Conservation (phyloP, 2,113 vertebrate genomes). For the Boleophthalmus pectinirostris region DNA sequence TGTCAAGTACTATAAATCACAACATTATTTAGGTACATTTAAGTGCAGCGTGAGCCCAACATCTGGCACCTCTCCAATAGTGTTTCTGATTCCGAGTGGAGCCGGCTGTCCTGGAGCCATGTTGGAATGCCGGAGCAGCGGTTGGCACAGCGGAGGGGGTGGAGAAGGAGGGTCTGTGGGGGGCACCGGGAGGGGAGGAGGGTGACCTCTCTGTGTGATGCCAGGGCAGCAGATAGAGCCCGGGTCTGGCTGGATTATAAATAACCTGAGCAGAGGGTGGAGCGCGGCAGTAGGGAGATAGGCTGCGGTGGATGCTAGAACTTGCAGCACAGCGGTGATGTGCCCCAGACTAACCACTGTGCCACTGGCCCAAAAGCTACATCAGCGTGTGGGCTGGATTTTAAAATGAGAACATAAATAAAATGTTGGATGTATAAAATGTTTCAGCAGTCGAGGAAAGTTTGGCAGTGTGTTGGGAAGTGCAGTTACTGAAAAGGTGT, state of each 20-base stretch:
- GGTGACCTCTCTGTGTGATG: slow-evolving; percentile 77
- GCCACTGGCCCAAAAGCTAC: slow-evolving; percentile 21
- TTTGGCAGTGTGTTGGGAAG: no score
- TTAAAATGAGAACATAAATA: neutral
- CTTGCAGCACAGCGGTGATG: slow-evolving; percentile 58
- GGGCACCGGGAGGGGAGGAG: slow-evolving; percentile 32
- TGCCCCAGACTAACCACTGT: slow-evolving; percentile 68
- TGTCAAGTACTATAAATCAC: no score
- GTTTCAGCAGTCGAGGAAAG: no score
- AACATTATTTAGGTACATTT: neutral
- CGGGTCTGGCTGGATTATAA: slow-evolving; percentile 79
- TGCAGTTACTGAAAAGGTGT: no score
- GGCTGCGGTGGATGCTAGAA: slow-evolving; percentile 72
- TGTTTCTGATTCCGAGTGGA: slow-evolving; percentile 70
- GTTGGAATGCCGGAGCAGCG: slow-evolving; percentile 74
- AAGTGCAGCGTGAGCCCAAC: neutral
- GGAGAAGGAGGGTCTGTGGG: neutral
- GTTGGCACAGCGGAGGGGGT: slow-evolving; percentile 61
- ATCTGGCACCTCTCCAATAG: slow-evolving; percentile 72
- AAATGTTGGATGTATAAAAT: neutral
- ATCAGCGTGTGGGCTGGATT: neutral
- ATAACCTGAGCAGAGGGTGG: slow-evolving; percentile 74
- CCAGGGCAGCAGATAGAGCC: slow-evolving; percentile 71
- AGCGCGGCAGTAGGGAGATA: slow-evolving; percentile 66
- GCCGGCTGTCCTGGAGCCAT: slow-evolving; percentile 81